A percentile compares a stretch with the other conserved stretches of the same genome.
These are phyloP conservation scores for Trimorus sp. DNA, from an alignment of 2,888 invertebrate species.

Conservation along the genomic window DNA sequence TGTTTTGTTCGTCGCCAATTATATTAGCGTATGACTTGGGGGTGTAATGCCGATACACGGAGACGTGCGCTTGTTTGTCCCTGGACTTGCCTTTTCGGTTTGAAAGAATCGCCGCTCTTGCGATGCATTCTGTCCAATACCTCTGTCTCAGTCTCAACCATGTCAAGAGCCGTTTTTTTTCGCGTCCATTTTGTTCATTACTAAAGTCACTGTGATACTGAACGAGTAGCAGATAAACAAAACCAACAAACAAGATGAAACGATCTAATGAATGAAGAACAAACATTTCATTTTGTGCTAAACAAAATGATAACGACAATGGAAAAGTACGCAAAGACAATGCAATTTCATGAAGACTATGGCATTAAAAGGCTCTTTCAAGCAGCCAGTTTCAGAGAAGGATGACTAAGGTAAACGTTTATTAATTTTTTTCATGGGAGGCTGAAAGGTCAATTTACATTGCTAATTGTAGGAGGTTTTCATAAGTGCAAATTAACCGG, in stretches of 20 bases:
- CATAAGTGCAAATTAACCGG: too few relatives aligned
- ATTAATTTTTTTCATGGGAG: too few relatives aligned
- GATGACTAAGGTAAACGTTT: conserved; percentile 7
- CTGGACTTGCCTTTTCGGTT: conserved; percentile 49
- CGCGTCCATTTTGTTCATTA: conserved; percentile 50
- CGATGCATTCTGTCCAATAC: background rate
- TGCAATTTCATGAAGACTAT: background rate
- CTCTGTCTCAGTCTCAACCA: conserved; percentile 18
- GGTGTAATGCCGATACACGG: conserved; percentile 54
- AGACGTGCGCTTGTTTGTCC: conserved; percentile 57
- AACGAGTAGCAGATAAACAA: background rate
- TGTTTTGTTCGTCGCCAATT: conserved; percentile 65
- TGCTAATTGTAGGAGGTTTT: too few relatives aligned
- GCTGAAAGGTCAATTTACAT: too few relatives aligned
- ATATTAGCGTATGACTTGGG: conserved; percentile 59
- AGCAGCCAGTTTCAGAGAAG: conserved; percentile 6
- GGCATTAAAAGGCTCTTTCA: conserved; percentile 30
- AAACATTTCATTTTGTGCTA: too few relatives aligned
- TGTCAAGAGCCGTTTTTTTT: conserved; percentile 50
- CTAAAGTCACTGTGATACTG: background rate
- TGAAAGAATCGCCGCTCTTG: conserved; percentile 57
- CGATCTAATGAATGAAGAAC: too few relatives aligned
- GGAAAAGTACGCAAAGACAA: background rate
- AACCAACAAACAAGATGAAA: too few relatives aligned
- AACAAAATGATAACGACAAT: background rate